These are phyloP conservation scores for Meriones unguiculatus DNA, from an alignment of 2,113 vertebrate genomes.

Conservation along the genomic window DNA sequence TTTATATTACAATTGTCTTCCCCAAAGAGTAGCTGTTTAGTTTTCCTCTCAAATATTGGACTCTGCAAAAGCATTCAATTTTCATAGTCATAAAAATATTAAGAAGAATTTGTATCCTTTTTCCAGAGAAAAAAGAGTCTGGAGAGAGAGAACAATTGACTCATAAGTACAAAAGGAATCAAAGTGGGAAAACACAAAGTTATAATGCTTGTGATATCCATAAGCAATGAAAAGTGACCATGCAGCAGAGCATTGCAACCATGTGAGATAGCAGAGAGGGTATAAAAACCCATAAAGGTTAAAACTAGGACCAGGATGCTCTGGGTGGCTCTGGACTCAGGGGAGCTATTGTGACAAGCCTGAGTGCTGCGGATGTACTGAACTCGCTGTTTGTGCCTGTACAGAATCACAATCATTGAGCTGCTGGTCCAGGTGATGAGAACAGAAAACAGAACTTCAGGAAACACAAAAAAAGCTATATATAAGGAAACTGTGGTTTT, in stretches of 20 bases:
- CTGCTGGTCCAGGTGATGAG: neutral
- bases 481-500: neutral
- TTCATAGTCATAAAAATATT: neutral
- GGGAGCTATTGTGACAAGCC: neutral
- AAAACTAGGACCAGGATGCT: neutral
- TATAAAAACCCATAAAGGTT: neutral
- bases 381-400: neutral
- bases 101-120: neutral
- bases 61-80: neutral
- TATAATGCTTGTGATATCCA: neutral
- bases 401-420: neutral
- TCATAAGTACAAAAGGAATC: neutral
- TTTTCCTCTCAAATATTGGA: neutral
- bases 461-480: neutral
- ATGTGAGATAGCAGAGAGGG: neutral
- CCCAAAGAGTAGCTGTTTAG: too few relatives aligned
- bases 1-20: neutral
- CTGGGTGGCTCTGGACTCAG: neutral
- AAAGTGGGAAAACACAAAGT: neutral
- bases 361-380: neutral
- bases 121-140: neutral
- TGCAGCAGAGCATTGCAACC: rapidly evolving
- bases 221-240: neutral
- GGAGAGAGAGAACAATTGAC: neutral
- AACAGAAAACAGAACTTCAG: neutral